A percentile compares a stretch with the other conserved stretches of the same genome.
Conservation (phyloP, 2,888 invertebrate species). For the Lasius fuliginosus region DNA sequence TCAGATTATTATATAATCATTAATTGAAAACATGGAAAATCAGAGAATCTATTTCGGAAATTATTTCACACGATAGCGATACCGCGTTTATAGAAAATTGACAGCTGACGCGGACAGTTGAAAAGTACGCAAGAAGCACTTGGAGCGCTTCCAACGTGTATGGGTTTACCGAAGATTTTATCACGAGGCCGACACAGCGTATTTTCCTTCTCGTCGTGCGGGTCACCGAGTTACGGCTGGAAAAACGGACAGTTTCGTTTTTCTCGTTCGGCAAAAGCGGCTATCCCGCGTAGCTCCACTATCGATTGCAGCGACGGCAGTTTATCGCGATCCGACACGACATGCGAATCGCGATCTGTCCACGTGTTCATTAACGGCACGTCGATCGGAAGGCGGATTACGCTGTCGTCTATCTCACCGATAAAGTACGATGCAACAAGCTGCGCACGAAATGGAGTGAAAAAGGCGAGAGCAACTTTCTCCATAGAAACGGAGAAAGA, state of each 20-base stretch:
- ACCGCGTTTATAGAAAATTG: constrained; percentile 2
- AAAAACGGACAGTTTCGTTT: constrained; percentile 48
- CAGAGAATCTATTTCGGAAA: not conserved
- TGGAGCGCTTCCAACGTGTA: not conserved
- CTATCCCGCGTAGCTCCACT: constrained; percentile 2
- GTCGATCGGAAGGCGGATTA: constrained; percentile 53
- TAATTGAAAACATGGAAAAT: not conserved
- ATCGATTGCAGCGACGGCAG: constrained; percentile 46
- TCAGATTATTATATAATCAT: not conserved
- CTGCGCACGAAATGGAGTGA: not conserved
- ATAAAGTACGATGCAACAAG: constrained; percentile 46
- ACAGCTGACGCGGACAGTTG: not conserved
- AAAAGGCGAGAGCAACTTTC: not conserved
- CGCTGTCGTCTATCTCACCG: constrained; percentile 20
- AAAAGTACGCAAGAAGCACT: constrained; percentile 26
- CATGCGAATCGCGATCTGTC: constrained; percentile 46
- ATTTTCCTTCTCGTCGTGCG: constrained; percentile 36
- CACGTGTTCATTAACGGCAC: constrained; percentile 48
- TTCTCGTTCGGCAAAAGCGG: constrained; percentile 20
- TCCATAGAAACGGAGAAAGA: not conserved
- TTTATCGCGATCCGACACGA: constrained; percentile 42
- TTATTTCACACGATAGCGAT: not conserved
- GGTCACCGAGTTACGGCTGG: constrained; percentile 29
- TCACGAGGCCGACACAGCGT: not conserved
- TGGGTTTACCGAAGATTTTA: constrained; percentile 18